Evolutionary conservation across 2,888 invertebrate genomes (phyloP).

Genomic region (Sepiola atlantica): DNA sequence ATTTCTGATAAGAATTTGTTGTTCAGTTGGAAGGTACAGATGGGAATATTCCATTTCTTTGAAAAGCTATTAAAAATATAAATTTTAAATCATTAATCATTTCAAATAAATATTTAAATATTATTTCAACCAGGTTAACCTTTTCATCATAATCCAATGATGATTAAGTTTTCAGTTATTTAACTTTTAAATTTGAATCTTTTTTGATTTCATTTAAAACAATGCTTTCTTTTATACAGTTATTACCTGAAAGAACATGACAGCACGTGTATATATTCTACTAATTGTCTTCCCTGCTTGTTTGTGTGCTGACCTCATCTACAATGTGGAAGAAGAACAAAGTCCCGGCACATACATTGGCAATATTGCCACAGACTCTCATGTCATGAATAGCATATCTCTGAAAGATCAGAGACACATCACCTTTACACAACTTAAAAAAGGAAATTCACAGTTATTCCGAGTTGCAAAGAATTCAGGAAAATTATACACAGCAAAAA

Average conservation of each 20-base stretch:
- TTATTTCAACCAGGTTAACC: too few relatives aligned
- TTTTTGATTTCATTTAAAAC: neutral
- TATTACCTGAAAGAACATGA: neutral
- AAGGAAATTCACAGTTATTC: neutral
- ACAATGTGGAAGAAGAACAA: constrained; percentile 9
- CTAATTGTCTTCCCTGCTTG: neutral
- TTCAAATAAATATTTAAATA: too few relatives aligned
- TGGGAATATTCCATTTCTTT: too few relatives aligned
- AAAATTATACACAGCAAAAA: neutral
- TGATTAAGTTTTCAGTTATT: neutral
- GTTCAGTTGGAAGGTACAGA: too few relatives aligned
- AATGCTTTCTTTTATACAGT: neutral
- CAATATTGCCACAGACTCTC: neutral
- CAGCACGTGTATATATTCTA: neutral
- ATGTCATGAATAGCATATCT: neutral
- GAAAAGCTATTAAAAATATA: too few relatives aligned
- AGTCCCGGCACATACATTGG: constrained; percentile 18
- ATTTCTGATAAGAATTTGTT: too few relatives aligned
- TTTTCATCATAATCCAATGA: neutral
- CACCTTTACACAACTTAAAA: neutral
- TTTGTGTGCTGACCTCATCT: neutral
- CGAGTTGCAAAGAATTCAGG: neutral
- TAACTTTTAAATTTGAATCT: neutral
- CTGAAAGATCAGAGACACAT: neutral
- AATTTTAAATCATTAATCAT: too few relatives aligned